Base-by-base conservation (phyloP, 2,888 invertebrate genomes). In the Crepidodera aurea region DNA sequence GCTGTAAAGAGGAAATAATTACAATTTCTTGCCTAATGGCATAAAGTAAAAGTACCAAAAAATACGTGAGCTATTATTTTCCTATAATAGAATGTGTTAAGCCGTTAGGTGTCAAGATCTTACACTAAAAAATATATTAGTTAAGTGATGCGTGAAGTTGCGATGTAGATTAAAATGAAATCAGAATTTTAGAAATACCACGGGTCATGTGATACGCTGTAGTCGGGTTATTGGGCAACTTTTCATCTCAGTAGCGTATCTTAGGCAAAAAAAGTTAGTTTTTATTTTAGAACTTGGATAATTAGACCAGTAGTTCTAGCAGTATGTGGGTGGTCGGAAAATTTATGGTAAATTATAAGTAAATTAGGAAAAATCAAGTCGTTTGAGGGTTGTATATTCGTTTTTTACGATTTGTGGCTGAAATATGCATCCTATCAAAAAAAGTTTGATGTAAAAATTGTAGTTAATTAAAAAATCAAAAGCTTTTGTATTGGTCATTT, bases 61-160 rank as follows among this genome's bases (percentile, higher is more conserved):
- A 62, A 59, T 53, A 62, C 62, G 62, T 62, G 62, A 62, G 58
- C 42, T 42, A 59, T 62, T 62, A 57, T 62, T 59, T 59, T 61
- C 56, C 50, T 56, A 44, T 61, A 51, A 61, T 61, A 56, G 61
- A 61, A 61, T 39, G 48, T 50, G 48, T 50, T 50, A 50, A 57
- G 48, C 57, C 57, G 50, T 57, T 57, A 57, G 57, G 39, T 57
- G 57, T 57, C 57, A 57, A 57, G 50, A 57, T 56, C 55, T 55
- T 27, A 15, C 10, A 34, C 27, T 6, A 56, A 56, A 56, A 56
- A 48, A 25, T 37, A 42, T 57, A 48, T 50, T 57, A 57, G 57
- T 57, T 39, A 57, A 57, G 57, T 48, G 48, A 57, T 48, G 57
- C 57, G 48, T 57, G 57, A 57, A 48, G 57, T 55, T 18, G 46